Evolutionary conservation across 1,140 invertebrate species (phyloP).

Genomic region (Parapsyche elsis): DNA sequence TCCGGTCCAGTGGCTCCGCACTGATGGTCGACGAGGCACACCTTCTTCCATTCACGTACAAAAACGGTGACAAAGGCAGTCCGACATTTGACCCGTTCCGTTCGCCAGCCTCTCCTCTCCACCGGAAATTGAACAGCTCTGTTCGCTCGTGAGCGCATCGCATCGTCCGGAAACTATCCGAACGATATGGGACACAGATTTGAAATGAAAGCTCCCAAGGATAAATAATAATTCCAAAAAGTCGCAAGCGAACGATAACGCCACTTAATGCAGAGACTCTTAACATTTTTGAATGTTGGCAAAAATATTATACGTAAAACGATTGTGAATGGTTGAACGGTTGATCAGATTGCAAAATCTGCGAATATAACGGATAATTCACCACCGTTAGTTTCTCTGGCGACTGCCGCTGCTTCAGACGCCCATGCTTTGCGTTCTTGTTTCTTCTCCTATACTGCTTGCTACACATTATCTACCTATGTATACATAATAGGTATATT

Average conservation of each 20-base stretch:
- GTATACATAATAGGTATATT: too few species aligned
- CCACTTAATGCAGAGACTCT: too few species aligned
- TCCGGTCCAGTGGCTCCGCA: neutral
- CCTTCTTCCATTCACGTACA: neutral
- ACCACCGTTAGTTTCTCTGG: conserved; percentile 30
- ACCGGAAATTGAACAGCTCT: neutral
- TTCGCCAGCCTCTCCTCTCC: neutral
- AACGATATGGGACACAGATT: too few species aligned
- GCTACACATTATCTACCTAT: neutral
- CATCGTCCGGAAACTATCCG: neutral
- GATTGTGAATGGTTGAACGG: neutral
- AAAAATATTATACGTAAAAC: too few species aligned
- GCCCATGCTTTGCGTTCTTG: neutral
- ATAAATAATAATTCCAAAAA: too few species aligned
- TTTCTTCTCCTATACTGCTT: neutral
- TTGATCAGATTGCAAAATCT: conserved; percentile 19
- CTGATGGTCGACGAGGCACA: neutral
- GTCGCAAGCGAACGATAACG: too few species aligned
- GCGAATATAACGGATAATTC: conserved; percentile 39
- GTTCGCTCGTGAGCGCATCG: neutral
- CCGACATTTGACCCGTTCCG: neutral
- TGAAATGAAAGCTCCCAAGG: too few species aligned
- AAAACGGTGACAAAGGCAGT: neutral
- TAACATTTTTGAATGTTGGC: too few species aligned
- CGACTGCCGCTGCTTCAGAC: neutral